Conservation (phyloP, 2,113 vertebrate genomes). For the Puntigrus tetrazona region DNA sequence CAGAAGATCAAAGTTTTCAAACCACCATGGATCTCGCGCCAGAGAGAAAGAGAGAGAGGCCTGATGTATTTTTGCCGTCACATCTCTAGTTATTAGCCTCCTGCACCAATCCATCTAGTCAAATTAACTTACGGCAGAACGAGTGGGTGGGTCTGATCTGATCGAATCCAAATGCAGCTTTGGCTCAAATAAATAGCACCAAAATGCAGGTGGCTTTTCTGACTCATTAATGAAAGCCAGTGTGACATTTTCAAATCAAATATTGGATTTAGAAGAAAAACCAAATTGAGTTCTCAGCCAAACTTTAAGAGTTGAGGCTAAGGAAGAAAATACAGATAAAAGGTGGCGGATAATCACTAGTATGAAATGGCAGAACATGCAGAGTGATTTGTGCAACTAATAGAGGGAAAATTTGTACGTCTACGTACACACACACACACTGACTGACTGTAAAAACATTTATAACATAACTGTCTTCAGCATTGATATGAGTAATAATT, state of each 20-base stretch:
- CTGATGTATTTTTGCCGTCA: slow-evolving; percentile 16
- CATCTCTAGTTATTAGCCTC: slow-evolving; percentile 42
- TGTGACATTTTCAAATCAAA: slow-evolving; percentile 63
- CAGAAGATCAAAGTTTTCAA: slow-evolving; percentile 42
- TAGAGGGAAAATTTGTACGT: not conserved
- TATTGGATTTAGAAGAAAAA: slow-evolving; percentile 53
- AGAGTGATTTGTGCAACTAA: not conserved
- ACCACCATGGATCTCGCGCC: slow-evolving; percentile 29
- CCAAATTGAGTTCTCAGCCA: slow-evolving; percentile 31
- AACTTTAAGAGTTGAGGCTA: not conserved
- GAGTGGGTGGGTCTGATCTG: slow-evolving; percentile 55
- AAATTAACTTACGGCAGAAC: slow-evolving; percentile 53
- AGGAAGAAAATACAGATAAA: slow-evolving; percentile 6
- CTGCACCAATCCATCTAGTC: slow-evolving; percentile 52
- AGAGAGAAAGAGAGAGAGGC: not conserved
- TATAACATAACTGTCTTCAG: too few species aligned
- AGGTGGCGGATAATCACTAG: not conserved
- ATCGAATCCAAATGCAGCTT: slow-evolving; percentile 41
- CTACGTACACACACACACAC: not conserved
- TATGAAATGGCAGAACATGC: not conserved
- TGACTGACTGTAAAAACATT: too few species aligned
- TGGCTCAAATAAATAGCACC: slow-evolving; percentile 55
- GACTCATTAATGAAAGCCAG: slow-evolving; percentile 51
- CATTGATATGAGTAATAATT: too few species aligned
- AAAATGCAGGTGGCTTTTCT: slow-evolving; percentile 41